Evolutionary conservation across 1,140 invertebrate genomes (phyloP).

Genomic region (Leptinotarsa defecta): DNA sequence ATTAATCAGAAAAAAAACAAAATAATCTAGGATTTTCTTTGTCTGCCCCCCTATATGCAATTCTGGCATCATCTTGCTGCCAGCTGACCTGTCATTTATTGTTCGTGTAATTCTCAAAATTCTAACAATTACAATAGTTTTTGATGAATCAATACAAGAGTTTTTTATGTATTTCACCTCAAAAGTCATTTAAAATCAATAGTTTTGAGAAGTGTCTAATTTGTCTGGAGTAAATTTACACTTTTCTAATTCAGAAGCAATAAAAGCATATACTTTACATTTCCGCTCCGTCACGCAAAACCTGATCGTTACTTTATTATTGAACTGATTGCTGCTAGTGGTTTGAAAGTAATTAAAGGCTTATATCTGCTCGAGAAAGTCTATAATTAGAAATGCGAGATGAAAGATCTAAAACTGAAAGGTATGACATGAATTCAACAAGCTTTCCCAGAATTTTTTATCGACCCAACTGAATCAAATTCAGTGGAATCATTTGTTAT

Average conservation of each 20-base stretch:
- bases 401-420: conserved; percentile 1
- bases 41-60: no score
- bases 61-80: no score
- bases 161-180: no score
- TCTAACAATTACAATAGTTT: no score
- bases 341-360: not conserved
- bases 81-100: no score
- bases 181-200: no score
- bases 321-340: not conserved
- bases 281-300: not conserved
- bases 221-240: not conserved
- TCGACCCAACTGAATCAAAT: no score
- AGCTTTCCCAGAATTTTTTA: not conserved
- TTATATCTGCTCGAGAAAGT: not conserved
- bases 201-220: not conserved
- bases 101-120: no score
- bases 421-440: not conserved
- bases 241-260: not conserved
- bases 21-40: no score
- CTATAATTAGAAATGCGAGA: not conserved
- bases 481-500: no score
- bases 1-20: no score
- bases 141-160: no score
- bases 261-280: not conserved
- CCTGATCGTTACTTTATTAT: not conserved